Evolutionary conservation across 2,113 vertebrate genomes (phyloP).

Genomic region (Meriones unguiculatus): DNA sequence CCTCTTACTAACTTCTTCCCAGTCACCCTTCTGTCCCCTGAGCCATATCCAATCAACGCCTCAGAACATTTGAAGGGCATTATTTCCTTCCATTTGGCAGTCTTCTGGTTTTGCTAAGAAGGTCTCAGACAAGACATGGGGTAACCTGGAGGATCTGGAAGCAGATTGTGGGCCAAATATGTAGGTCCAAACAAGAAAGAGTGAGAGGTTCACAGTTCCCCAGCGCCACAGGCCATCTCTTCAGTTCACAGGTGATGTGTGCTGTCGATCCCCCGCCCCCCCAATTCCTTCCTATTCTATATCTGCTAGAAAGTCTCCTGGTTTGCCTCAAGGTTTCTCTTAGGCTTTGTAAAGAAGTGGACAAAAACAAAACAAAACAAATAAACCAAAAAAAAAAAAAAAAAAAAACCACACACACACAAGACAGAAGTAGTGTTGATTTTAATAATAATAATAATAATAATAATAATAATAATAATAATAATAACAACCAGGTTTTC

Average conservation of each 20-base stretch:
- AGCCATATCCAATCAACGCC: neutral
- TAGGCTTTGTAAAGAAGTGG: neutral
- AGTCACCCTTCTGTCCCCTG: neutral
- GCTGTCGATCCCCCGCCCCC: rapidly evolving
- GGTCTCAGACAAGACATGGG: neutral
- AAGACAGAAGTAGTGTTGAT: neutral
- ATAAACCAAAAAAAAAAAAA: too few species aligned
- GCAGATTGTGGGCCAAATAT: neutral
- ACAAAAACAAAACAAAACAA: neutral
- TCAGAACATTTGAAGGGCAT: neutral
- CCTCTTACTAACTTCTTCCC: rapidly evolving
- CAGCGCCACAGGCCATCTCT: neutral
- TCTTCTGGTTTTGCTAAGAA: neutral
- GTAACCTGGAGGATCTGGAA: neutral
- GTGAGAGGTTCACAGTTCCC: neutral
- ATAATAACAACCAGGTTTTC: conserved; percentile 17
- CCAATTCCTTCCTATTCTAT: neutral
- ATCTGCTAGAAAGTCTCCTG: neutral
- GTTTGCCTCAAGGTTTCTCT: neutral
- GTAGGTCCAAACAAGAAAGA: neutral
- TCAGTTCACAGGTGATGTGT: neutral
- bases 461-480: too few species aligned
- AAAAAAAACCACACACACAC: neutral
- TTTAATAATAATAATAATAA: neutral
- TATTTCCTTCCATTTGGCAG: neutral